Evolutionary conservation across 2,888 invertebrate species (phyloP).

Genomic region (Plemyria rubiginata): DNA sequence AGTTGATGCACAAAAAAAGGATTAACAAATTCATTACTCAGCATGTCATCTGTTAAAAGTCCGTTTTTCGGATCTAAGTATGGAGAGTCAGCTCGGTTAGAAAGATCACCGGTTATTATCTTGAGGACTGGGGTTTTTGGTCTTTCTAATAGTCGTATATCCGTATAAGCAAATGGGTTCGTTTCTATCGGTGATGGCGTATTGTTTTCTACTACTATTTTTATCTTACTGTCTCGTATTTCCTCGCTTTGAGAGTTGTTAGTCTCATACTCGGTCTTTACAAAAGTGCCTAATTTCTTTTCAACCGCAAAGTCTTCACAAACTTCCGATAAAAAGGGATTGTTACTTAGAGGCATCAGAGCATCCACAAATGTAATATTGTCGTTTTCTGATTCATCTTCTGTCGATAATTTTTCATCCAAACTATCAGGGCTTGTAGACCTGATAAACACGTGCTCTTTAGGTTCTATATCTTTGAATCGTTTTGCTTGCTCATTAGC

Average conservation of each 20-base stretch:
- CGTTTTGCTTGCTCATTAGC: conserved; percentile 15
- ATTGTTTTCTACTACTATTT: conserved; percentile 59
- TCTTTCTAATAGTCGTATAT: conserved; percentile 54
- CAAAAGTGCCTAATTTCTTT: conserved; percentile 65
- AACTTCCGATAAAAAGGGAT: conserved; percentile 66
- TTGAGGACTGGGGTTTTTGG: conserved; percentile 77
- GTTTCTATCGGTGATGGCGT: conserved; percentile 47
- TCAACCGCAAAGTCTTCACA: conserved; percentile 59
- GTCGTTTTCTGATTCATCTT: conserved; percentile 55
- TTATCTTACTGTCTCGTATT: conserved; percentile 56
- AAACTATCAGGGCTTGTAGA: conserved; percentile 49
- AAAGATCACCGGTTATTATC: conserved; percentile 65
- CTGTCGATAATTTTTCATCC: conserved; percentile 50
- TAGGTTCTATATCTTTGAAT: conserved; percentile 30
- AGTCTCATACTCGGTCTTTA: conserved; percentile 71
- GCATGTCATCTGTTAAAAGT: conserved; percentile 51
- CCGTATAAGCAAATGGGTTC: conserved; percentile 63
- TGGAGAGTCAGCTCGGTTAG: conserved; percentile 58
- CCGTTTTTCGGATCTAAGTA: conserved; percentile 56
- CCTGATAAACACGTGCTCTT: conserved; percentile 34
- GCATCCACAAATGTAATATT: conserved; percentile 48
- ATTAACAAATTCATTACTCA: conserved; percentile 68
- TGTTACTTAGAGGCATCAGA: conserved; percentile 54
- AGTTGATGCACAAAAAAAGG: conserved; percentile 69
- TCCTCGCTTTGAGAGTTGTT: conserved; percentile 73